Percentiles rank a stretch among this genome's conserved stretches.
Conservation (phyloP, 1,140 invertebrate species). For the Diorhabda sublineata region DNA sequence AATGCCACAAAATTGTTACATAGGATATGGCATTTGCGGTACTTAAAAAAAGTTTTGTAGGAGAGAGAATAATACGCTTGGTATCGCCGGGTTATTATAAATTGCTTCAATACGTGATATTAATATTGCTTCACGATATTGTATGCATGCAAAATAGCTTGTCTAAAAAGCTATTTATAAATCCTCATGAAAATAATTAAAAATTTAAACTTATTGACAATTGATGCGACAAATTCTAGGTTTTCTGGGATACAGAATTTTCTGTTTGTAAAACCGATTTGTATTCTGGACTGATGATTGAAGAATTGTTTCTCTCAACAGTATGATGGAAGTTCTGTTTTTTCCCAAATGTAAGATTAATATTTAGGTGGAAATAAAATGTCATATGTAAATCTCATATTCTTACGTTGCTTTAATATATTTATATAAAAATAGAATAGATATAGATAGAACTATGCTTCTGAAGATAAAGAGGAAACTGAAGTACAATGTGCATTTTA, state of each 20-base stretch:
- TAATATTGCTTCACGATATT: background rate
- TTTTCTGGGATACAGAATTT: background rate
- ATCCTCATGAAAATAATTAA: background rate
- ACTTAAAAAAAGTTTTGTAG: background rate
- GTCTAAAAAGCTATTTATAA: background rate
- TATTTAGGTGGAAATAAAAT: no score
- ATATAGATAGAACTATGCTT: no score
- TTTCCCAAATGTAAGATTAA: background rate
- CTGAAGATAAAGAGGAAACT: no score
- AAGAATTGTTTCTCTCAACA: background rate
- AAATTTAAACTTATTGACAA: background rate
- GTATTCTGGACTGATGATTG: background rate
- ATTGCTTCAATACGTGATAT: background rate
- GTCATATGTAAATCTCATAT: no score
- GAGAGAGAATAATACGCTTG: background rate
- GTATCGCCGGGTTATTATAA: background rate
- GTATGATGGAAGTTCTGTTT: background rate
- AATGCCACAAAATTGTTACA: no score
- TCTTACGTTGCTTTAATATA: no score
- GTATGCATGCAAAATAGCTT: background rate
- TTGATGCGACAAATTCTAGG: background rate
- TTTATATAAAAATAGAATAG: no score
- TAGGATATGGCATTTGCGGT: no score
- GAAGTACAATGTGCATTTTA: no score
- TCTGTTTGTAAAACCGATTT: background rate